These are phyloP conservation scores for Dallia pectoralis DNA, from an alignment of 2,797 vertebrate species.

Conservation along the genomic window DNA sequence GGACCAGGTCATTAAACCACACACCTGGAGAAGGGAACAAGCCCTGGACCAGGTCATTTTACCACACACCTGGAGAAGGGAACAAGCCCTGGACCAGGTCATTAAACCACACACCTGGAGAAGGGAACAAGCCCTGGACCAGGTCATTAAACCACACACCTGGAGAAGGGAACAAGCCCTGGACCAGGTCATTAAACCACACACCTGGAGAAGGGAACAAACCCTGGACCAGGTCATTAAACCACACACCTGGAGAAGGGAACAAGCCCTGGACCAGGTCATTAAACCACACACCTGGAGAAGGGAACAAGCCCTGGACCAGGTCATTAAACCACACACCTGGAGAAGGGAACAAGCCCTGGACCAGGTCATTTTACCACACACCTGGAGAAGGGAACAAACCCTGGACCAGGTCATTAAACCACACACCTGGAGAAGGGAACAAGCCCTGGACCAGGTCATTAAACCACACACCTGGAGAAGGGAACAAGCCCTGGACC, in stretches of 20 bases:
- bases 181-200: conserved; percentile 84
- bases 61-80: conserved; percentile 75
- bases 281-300: conserved; percentile 81
- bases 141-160: conserved; percentile 86
- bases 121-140: conserved; percentile 67
- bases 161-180: conserved; percentile 59
- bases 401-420: conserved; percentile 85
- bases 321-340: conserved; percentile 86
- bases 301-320: conserved; percentile 67
- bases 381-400: conserved; percentile 64
- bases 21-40: conserved; percentile 64
- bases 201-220: conserved; percentile 64
- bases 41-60: conserved; percentile 85
- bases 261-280: conserved; percentile 79
- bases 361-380: conserved; percentile 84
- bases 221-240: conserved; percentile 85
- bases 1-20: conserved; percentile 84
- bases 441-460: conserved; percentile 79
- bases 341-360: conserved; percentile 59
- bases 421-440: conserved; percentile 75
- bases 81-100: conserved; percentile 79
- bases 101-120: conserved; percentile 81
- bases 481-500: conserved; percentile 67
- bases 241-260: conserved; percentile 75
- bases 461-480: conserved; percentile 81